Conservation (phyloP, 2,888 invertebrate species). For the Acanthosepion lycidas region DNA sequence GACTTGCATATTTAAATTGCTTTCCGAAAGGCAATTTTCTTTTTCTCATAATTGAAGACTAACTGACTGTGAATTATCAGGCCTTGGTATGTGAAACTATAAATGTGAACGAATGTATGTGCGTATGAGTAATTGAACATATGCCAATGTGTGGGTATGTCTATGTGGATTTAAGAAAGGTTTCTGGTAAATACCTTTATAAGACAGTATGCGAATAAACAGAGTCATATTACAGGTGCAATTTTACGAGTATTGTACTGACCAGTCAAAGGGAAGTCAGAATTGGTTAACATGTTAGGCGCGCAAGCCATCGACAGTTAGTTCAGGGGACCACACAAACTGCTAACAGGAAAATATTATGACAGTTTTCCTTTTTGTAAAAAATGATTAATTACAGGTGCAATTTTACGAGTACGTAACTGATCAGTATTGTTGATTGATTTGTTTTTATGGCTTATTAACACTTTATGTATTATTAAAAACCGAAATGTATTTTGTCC, state of each 20-base stretch:
- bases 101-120: not conserved
- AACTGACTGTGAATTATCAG: not conserved
- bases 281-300: too few species aligned
- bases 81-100: not conserved
- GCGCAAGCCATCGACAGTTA: too few species aligned
- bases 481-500: too few species aligned
- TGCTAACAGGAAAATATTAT: too few species aligned
- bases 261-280: too few species aligned
- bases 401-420: too few species aligned
- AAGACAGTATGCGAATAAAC: not conserved
- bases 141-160: not conserved
- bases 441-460: too few species aligned
- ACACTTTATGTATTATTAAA: too few species aligned
- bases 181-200: not conserved
- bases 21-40: not conserved
- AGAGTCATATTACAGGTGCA: not conserved
- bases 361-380: too few species aligned
- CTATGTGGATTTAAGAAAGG: not conserved
- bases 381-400: too few species aligned
- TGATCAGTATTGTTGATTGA: too few species aligned
- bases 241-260: not conserved
- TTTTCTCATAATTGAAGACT: slow-evolving; percentile 24
- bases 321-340: too few species aligned
- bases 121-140: not conserved
- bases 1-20: slow-evolving; percentile 5